A percentile compares a stretch with the other conserved stretches of the same genome.
Conservation (phyloP, 2,888 invertebrate species). For the Netelia fuscicornis region DNA sequence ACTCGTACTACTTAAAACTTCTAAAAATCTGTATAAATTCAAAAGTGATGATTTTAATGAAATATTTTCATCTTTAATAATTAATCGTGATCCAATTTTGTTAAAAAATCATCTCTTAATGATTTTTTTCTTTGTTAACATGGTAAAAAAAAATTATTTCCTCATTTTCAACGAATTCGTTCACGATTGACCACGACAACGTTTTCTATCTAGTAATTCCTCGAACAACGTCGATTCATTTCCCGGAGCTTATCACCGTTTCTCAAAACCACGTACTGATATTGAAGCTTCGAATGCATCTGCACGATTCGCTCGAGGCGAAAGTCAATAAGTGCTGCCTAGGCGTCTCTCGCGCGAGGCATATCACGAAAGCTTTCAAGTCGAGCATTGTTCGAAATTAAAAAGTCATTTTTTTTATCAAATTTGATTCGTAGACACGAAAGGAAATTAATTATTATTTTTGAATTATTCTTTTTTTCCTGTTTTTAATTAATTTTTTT, state of each 20-base stretch:
- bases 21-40: not conserved
- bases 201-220: not conserved
- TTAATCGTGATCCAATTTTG: too few species aligned
- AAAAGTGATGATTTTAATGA: too few species aligned
- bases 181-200: not conserved
- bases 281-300: constrained; percentile 40
- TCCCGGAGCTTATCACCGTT: constrained; percentile 34
- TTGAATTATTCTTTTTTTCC: too few species aligned
- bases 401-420: not conserved
- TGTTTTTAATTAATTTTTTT: too few species aligned
- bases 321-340: constrained; percentile 57
- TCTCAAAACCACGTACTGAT: constrained; percentile 35
- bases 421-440: not conserved
- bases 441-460: not conserved
- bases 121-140: too few species aligned
- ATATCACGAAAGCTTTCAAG: constrained; percentile 11
- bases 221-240: constrained; percentile 42
- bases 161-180: not conserved
- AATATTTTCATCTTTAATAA: too few species aligned
- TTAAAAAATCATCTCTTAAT: too few species aligned
- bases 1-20: constrained; percentile 1
- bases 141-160: not conserved
- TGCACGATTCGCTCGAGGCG: constrained; percentile 56
- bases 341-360: constrained; percentile 36
- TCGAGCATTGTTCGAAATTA: constrained; percentile 13